These are phyloP conservation scores for Tupiocoris notatus DNA, from an alignment of 2,888 invertebrate species.

Conservation along the genomic window DNA sequence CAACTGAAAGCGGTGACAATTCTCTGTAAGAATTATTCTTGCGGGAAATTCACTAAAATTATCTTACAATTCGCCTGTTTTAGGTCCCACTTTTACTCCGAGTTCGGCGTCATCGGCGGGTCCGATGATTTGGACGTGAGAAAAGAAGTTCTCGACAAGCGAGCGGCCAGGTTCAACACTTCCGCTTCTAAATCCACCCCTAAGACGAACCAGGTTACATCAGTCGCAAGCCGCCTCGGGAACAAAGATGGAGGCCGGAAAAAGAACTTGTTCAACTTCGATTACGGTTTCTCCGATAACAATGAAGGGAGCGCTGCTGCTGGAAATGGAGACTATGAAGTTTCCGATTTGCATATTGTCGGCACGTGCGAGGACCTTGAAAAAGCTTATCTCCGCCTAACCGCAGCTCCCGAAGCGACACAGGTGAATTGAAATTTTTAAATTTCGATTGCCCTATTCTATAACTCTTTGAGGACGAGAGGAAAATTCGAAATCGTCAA, in stretches of 20 bases:
- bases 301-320: constrained; percentile 20
- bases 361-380: constrained; percentile 93
- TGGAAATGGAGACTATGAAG: constrained; percentile 47
- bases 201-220: constrained; percentile 12
- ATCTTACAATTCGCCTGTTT: too few relatives aligned
- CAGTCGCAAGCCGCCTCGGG: not conserved
- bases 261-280: constrained; percentile 6
- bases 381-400: constrained; percentile 92
- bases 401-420: constrained; percentile 58
- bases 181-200: constrained; percentile 20
- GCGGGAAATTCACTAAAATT: too few relatives aligned
- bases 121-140: constrained; percentile 62
- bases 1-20: too few relatives aligned
- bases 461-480: too few relatives aligned
- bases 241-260: constrained; percentile 5
- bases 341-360: constrained; percentile 76
- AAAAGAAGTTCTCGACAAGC: constrained; percentile 76
- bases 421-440: constrained; percentile 29
- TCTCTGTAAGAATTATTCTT: too few relatives aligned
- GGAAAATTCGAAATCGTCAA: too few relatives aligned
- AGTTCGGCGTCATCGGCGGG: constrained; percentile 57
- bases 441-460: too few relatives aligned
- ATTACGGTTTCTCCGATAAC: constrained; percentile 1
- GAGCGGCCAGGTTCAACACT: constrained; percentile 82
- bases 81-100: constrained; percentile 61